Evolutionary conservation across 2,888 invertebrate genomes (phyloP).

Genomic region (Amorpha juglandis): DNA sequence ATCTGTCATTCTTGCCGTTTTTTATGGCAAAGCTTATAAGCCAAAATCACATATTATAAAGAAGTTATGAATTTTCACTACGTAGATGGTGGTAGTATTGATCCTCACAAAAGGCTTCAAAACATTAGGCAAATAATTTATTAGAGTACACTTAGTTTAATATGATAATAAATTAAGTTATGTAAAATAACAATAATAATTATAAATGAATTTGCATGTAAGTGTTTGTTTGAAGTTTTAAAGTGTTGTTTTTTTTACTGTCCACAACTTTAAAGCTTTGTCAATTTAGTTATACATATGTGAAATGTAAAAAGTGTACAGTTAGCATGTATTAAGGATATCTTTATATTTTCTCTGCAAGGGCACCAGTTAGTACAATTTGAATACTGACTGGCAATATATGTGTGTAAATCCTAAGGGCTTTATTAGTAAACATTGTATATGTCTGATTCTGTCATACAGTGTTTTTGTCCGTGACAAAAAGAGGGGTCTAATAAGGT

Average conservation of each 20-base stretch:
- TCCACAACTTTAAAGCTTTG: slow-evolving; percentile 28
- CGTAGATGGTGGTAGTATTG: no score
- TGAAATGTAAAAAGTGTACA: slow-evolving; percentile 21
- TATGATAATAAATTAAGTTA: not conserved
- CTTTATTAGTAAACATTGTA: not conserved
- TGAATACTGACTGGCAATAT: slow-evolving; percentile 11
- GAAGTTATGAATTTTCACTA: no score
- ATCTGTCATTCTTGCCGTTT: no score
- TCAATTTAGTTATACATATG: slow-evolving; percentile 17
- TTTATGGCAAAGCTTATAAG: no score
- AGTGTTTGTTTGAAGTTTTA: slow-evolving; percentile 13
- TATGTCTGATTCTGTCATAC: not conserved
- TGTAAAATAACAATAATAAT: slow-evolving; percentile 10
- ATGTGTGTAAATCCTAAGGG: slow-evolving; percentile 4
- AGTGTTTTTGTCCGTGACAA: no score
- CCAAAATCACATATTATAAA: no score
- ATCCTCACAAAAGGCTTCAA: not conserved
- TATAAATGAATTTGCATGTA: slow-evolving; percentile 16
- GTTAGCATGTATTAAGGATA: slow-evolving; percentile 10
- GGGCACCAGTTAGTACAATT: slow-evolving; percentile 23
- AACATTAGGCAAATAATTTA: not conserved
- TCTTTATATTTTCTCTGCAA: not conserved
- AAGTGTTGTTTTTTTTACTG: slow-evolving; percentile 1
- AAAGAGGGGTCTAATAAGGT: no score
- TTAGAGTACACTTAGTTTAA: slow-evolving; percentile 13